Evolutionary conservation across 2,113 vertebrate genomes (phyloP).

Genomic region (Entelurus aequoreus): DNA sequence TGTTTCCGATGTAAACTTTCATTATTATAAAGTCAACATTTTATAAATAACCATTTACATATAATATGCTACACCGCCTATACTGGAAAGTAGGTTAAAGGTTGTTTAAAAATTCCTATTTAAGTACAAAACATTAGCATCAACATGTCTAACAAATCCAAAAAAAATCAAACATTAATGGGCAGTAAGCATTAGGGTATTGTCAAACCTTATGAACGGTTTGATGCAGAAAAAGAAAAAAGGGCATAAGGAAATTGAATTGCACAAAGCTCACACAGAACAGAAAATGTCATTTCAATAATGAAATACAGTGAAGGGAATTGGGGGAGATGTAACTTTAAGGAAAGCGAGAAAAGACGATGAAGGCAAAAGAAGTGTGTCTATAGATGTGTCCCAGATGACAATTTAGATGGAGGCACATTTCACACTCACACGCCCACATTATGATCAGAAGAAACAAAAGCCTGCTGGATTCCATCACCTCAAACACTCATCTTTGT

Average conservation of each 20-base stretch:
- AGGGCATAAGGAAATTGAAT: conserved; percentile 6
- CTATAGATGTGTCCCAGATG: conserved; percentile 28
- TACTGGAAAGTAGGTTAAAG: no score
- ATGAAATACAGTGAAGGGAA: conserved; percentile 30
- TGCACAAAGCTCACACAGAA: neutral
- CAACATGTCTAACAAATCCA: neutral
- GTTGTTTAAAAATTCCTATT: no score
- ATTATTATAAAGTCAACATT: neutral
- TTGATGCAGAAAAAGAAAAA: neutral
- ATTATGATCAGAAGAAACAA: neutral
- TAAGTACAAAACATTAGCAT: neutral
- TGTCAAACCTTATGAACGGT: neutral
- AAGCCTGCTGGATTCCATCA: conserved; percentile 19
- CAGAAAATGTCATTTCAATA: conserved; percentile 31
- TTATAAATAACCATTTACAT: neutral
- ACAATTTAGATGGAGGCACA: conserved; percentile 14
- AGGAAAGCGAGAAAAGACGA: conserved; percentile 24
- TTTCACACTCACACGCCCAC: conserved; percentile 2
- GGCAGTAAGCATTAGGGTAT: neutral
- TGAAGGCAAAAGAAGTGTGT: conserved; percentile 4
- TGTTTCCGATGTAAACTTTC: neutral
- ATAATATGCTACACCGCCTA: neutral
- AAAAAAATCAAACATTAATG: no score
- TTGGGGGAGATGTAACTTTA: conserved; percentile 10
- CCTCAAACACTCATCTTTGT: neutral